Evolutionary conservation across 2,113 vertebrate species (phyloP).

Genomic region (Lepisosteus osseus): DNA sequence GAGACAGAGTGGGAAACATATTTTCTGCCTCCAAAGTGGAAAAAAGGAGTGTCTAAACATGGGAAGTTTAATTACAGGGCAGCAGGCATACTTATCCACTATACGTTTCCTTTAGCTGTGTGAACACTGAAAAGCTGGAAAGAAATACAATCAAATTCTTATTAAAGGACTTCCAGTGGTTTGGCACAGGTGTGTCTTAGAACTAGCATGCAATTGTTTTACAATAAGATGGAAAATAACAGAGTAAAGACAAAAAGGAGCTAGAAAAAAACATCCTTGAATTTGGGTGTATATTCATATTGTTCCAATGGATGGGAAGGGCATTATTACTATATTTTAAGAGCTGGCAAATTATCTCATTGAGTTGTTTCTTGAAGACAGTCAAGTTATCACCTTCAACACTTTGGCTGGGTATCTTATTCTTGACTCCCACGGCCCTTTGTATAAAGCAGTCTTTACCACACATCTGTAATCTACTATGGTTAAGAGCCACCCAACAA

Average conservation of each 20-base stretch:
- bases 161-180: constrained; percentile 19
- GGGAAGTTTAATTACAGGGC: constrained; percentile 33
- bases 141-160: constrained; percentile 16
- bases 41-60: not conserved
- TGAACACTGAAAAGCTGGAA: constrained; percentile 8
- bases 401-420: too few relatives aligned
- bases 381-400: too few relatives aligned
- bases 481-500: too few relatives aligned
- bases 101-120: not conserved
- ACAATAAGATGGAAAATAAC: not conserved
- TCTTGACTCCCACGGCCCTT: too few relatives aligned
- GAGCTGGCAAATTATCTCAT: too few relatives aligned
- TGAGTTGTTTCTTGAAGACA: too few relatives aligned
- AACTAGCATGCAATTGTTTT: constrained; percentile 8
- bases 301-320: too few relatives aligned
- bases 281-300: too few relatives aligned
- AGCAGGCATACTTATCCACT: not conserved
- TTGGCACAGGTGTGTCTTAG: constrained; percentile 16
- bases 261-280: not conserved
- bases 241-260: too few relatives aligned
- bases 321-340: too few relatives aligned
- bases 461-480: too few relatives aligned
- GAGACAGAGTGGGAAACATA: not conserved
- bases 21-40: not conserved
- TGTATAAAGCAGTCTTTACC: too few relatives aligned